These are phyloP conservation scores for Leuctra nigra DNA, from an alignment of 2,888 invertebrate genomes.

Conservation along the genomic window DNA sequence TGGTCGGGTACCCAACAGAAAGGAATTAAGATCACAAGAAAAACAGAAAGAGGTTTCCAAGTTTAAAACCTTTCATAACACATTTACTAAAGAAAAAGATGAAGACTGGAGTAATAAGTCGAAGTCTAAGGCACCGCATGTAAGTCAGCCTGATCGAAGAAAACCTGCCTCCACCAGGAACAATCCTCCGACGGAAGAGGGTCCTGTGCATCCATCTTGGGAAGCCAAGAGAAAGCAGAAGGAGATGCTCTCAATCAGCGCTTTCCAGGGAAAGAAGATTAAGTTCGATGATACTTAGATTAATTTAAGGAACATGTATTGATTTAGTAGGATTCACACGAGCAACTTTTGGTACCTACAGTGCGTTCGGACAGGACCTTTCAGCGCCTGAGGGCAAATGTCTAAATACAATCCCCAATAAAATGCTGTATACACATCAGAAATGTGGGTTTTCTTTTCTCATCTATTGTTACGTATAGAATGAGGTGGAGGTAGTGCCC, in stretches of 20 bases:
- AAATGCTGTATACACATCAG: too few relatives aligned
- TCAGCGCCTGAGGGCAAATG: too few relatives aligned
- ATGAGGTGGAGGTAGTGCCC: too few relatives aligned
- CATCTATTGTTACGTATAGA: too few relatives aligned
- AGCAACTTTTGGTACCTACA: too few relatives aligned
- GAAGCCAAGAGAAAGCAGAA: constrained; percentile 43
- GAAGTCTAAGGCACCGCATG: background rate
- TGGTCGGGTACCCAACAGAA: background rate
- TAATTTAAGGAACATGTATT: too few relatives aligned
- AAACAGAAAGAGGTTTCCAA: background rate
- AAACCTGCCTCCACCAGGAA: background rate
- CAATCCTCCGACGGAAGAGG: background rate
- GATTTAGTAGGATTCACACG: too few relatives aligned
- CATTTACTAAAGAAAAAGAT: too few relatives aligned
- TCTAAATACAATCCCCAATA: too few relatives aligned
- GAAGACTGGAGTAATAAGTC: too few relatives aligned
- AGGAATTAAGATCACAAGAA: background rate
- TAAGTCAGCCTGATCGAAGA: background rate
- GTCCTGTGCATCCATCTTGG: constrained; percentile 46
- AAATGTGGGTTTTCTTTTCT: too few relatives aligned
- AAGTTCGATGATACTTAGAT: constrained; percentile 23
- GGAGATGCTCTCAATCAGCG: constrained; percentile 19
- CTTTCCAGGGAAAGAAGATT: constrained; percentile 26
- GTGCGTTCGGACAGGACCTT: too few relatives aligned
- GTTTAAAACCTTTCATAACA: background rate